phyloP scores from a whole-genome alignment of 2,888 invertebrate species.

The Diarsia brunnea region DNA sequence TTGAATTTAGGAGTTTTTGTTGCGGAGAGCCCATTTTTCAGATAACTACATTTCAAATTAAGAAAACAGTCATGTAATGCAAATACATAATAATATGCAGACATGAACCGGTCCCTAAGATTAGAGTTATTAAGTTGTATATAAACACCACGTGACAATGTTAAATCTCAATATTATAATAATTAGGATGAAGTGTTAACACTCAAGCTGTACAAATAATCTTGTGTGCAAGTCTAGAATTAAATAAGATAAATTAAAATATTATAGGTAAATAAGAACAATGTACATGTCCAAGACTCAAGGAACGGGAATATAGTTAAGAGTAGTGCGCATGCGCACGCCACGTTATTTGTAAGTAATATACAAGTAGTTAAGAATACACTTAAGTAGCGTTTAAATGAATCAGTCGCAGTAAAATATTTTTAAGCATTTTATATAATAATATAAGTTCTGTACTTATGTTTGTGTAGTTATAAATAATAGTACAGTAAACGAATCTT shows the following conservation, averaged over 20 bases:
- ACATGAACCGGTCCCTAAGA: neutral
- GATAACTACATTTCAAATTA: neutral
- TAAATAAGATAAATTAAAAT: neutral
- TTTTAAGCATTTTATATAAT: neutral
- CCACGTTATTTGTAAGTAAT: constrained; percentile 1
- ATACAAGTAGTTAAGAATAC: neutral
- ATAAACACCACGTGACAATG: neutral
- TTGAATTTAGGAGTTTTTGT: neutral
- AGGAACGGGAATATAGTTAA: neutral
- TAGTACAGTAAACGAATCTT: neutral
- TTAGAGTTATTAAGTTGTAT: neutral
- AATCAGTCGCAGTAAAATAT: neutral
- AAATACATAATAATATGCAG: neutral
- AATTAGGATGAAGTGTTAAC: neutral
- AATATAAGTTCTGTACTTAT: neutral
- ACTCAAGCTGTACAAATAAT: constrained; percentile 8
- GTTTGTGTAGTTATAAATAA: neutral
- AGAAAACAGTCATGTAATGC: neutral
- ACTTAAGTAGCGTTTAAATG: too few species aligned
- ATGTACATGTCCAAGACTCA: neutral
- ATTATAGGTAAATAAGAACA: neutral
- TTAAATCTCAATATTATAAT: too few species aligned
- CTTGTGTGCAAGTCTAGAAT: neutral
- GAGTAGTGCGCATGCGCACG: neutral
- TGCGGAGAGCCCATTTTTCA: neutral